Base-by-base conservation (phyloP, 2,888 invertebrate genomes). In the Magallana nippona region DNA sequence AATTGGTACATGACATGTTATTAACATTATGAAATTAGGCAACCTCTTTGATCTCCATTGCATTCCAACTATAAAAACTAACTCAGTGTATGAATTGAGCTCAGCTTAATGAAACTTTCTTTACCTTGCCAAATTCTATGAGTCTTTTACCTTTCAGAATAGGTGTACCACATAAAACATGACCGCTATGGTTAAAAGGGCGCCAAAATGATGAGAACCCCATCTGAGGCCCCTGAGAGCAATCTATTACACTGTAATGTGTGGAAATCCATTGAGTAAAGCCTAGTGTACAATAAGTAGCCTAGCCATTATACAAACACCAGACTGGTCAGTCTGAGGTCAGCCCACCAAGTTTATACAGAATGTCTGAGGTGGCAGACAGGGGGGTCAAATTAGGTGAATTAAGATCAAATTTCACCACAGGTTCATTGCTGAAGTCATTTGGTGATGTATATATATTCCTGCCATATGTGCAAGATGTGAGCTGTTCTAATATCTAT, bases 271-370 rank as follows among this genome's bases (percentile, higher is more conserved):
- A 71, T 71, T 71, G 71, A 71, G 71, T 71, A 71, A 71, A 71
- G 71, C 71, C 71, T 71, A 32, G 71, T 71, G 71, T 71, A 79
- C 79, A 79, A 79, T 79, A 57, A 79, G 57, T 56, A 57, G 79
- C 56, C 57, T 79, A 79, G 57, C 57, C 79, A 56, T 27, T 56
- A 56, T 57, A 57, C 79, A 79, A 79, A 79, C 57, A 79, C 79
- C 79, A 79, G 79, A 57, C 79, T 79, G 79, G 79, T 79, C 79
- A 79, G 56, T 57, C 56, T 79, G 57, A 57, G 79, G 79, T 79
- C 79, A 79, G 57, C 32, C 13, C 71, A 27, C 71, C 71, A 27
- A 71, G 22, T 71, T 71, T 71, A 71, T 27, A 15, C 27, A 71
- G 71, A 71, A 71, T 71, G 71, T 71, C 71, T 71, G 71, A 71